Conservation (phyloP, 2,113 vertebrate species). For the Epinephelus lanceolatus region DNA sequence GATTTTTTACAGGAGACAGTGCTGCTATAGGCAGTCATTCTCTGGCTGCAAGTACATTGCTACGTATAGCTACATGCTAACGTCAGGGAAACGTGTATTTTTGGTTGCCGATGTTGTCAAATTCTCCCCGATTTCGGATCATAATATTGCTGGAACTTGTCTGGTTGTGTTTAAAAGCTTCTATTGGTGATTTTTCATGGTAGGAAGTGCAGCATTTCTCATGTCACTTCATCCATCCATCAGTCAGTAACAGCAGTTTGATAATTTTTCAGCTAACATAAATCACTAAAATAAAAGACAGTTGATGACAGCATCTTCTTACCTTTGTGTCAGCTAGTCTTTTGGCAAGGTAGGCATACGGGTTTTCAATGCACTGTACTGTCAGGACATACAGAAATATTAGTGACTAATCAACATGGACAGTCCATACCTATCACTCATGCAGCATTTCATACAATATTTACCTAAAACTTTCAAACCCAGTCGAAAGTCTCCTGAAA, state of each 20-base stretch:
- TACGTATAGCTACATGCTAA: no score
- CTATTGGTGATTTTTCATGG: no score
- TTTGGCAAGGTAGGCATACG: constrained; percentile 72
- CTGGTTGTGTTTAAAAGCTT: no score
- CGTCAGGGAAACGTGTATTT: no score
- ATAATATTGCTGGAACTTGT: no score
- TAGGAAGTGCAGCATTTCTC: no score
- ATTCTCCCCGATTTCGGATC: no score
- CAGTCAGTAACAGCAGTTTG: neutral
- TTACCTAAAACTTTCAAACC: constrained; percentile 79
- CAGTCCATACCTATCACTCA: neutral
- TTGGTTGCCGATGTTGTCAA: no score
- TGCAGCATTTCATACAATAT: neutral
- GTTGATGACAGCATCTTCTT: constrained; percentile 46
- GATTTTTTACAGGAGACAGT: no score
- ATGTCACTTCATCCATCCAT: neutral
- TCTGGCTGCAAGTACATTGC: no score
- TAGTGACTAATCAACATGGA: neutral
- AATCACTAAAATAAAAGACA: neutral
- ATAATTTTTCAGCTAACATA: neutral
- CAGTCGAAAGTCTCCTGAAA: constrained; percentile 74
- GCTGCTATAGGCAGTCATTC: no score
- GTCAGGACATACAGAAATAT: constrained; percentile 11
- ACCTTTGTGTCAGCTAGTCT: constrained; percentile 77
- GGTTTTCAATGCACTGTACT: constrained; percentile 77